Base-by-base conservation (phyloP, 2,113 vertebrate genomes). In the Mesoclemmys tuberculata region DNA sequence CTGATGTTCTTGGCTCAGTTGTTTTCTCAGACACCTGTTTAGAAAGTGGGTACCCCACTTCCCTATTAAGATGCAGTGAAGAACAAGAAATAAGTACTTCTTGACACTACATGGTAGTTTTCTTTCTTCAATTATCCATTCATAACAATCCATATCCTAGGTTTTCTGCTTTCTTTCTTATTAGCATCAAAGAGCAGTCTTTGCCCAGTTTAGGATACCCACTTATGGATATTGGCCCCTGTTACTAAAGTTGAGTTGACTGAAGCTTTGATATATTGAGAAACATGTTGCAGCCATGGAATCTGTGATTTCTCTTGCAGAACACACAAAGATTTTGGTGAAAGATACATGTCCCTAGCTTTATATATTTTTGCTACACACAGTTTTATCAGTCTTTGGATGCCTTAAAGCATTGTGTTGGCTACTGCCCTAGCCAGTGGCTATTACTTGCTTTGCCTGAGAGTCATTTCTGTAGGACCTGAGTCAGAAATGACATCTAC, bases 151-250 rank as follows among this genome's bases (percentile, higher is more conserved):
- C n/a, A 74, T 87, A 16, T 58, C 80, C n/a, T 68, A 10, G 8
- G 52, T 41, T 80, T 85, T 77, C 54, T 89, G 31, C 55, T 78
- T 86, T 49, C n/a, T 85, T 35, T 88, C 74, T 80, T 74, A 55
- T 3, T 38, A 54, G 35, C 10, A 54, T 22, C 61, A 64, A 75
- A 77, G 85, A 35, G n/a, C 58, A 16, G 80, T 77, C 77, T 31
- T 71, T 49, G 13, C 58, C 26, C 26, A 51, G 49, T 35, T 56
- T 18, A 56, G 84, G 35, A 22, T 56, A 80, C 29, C 9, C 24
- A 64, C 51, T 51, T 31, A 48, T 3, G 29, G 56, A 78, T 29
- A 14, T 80, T 26, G 74, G 27, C 6, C 82, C 6, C 82, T 58
- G 58, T 0, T 0, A 51, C 18, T 80, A 77, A 24, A 80, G 71